Conservation (phyloP, 2,888 invertebrate genomes). For the Listrodromus nycthemerus region DNA sequence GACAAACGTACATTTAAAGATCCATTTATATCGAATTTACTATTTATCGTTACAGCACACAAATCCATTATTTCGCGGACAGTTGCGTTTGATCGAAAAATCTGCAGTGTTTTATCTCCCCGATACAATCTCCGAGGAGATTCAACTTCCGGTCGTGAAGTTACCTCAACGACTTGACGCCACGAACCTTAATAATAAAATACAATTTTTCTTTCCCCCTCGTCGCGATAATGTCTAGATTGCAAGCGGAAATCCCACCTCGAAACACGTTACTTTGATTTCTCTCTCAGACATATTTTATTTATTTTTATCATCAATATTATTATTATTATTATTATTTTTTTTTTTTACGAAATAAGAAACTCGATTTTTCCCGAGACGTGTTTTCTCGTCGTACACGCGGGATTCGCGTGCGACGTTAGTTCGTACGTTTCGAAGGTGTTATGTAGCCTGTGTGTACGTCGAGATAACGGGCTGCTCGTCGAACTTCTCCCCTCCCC, state of each 20-base stretch:
- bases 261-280: not conserved
- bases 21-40: too few relatives aligned
- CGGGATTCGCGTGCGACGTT: constrained; percentile 35
- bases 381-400: constrained; percentile 45
- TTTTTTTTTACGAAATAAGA: not conserved
- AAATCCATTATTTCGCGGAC: too few relatives aligned
- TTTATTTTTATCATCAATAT: too few relatives aligned
- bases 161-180: not conserved
- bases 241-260: not conserved
- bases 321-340: not conserved
- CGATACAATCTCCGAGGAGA: too few relatives aligned
- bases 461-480: constrained; percentile 58
- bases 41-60: too few relatives aligned
- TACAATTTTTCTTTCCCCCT: too few relatives aligned
- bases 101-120: too few relatives aligned
- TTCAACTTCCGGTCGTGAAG: not conserved
- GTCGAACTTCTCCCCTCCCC: constrained; percentile 8
- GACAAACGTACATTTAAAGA: too few relatives aligned
- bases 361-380: not conserved
- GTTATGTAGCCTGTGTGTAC: constrained; percentile 63
- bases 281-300: constrained; percentile 2
- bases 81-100: too few relatives aligned
- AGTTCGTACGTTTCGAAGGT: constrained; percentile 55
- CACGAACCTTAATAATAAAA: too few relatives aligned
- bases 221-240: too few relatives aligned